These are phyloP conservation scores for Echinops telfairi DNA, from an alignment of 2,113 vertebrate species.

Conservation along the genomic window DNA sequence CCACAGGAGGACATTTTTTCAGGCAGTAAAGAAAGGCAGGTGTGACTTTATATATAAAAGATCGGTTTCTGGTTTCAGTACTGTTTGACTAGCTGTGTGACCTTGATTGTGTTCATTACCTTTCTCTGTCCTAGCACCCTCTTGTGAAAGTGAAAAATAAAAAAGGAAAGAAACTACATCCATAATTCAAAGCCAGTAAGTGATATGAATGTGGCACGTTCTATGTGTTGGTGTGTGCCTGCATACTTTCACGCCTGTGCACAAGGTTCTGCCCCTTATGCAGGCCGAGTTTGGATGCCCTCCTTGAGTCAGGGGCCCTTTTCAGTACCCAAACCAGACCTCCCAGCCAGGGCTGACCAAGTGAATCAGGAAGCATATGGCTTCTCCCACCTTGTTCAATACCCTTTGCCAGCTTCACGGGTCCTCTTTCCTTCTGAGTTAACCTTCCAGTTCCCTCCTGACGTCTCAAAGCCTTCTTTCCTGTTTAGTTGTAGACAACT, in stretches of 20 bases:
- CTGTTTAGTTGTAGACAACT: background rate
- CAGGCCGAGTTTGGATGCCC: background rate
- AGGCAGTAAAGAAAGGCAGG: slow-evolving; percentile 19
- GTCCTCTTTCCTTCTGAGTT: slow-evolving; percentile 15
- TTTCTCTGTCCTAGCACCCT: background rate
- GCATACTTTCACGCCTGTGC: background rate
- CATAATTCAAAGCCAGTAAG: background rate
- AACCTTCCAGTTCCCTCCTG: background rate
- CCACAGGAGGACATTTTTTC: background rate
- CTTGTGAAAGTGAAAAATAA: slow-evolving; percentile 17
- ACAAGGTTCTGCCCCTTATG: background rate
- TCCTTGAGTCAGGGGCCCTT: background rate
- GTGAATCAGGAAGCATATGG: background rate
- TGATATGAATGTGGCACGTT: background rate
- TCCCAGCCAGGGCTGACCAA: background rate
- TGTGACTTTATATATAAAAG: slow-evolving; percentile 19
- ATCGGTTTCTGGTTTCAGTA: slow-evolving; percentile 40
- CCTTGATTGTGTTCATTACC: slow-evolving; percentile 8
- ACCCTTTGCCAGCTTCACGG: slow-evolving; percentile 4
- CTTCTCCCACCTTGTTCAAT: slow-evolving; percentile 9
- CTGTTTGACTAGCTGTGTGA: background rate
- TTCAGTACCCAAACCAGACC: background rate
- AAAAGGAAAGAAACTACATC: background rate
- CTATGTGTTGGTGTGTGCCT: background rate
- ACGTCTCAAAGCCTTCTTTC: slow-evolving; percentile 12